A percentile compares a stretch with the other conserved stretches of the same genome.
phyloP scores from a whole-genome alignment of 2,888 invertebrate genomes.

The Metalampra italica region DNA sequence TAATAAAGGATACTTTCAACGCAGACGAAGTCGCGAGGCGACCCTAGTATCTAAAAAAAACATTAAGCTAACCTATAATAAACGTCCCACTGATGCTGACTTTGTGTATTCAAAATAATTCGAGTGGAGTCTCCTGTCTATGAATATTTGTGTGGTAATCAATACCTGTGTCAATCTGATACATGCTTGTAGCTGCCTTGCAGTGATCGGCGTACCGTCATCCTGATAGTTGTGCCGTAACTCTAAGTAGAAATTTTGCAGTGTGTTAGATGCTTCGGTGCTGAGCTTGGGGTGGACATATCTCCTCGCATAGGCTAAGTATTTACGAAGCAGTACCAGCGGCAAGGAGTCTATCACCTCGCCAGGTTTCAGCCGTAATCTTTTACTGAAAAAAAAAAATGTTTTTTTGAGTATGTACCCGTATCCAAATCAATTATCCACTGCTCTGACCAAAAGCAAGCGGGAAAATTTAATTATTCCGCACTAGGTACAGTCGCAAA shows the following conservation, averaged over 20 bases:
- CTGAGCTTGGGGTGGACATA: constrained; percentile 90
- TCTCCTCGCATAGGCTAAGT: constrained; percentile 93
- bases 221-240: constrained; percentile 83
- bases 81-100: too few relatives aligned
- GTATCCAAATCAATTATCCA: not conserved
- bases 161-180: constrained; percentile 87
- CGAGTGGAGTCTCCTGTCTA: too few relatives aligned
- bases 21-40: too few relatives aligned
- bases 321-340: constrained; percentile 88
- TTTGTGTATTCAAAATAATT: too few relatives aligned
- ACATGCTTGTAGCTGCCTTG: constrained; percentile 92
- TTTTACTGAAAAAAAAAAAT: constrained; percentile 66
- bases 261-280: constrained; percentile 82
- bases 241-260: constrained; percentile 89
- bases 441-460: too few relatives aligned
- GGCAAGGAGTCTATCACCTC: constrained; percentile 86
- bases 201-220: constrained; percentile 87
- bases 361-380: constrained; percentile 77
- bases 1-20: too few relatives aligned
- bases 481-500: too few relatives aligned
- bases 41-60: too few relatives aligned
- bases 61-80: too few relatives aligned
- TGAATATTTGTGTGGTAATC: too few relatives aligned
- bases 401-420: not conserved
- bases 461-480: too few relatives aligned